Conservation (phyloP, 2,113 vertebrate genomes). For the Ceyx melanurus region DNA sequence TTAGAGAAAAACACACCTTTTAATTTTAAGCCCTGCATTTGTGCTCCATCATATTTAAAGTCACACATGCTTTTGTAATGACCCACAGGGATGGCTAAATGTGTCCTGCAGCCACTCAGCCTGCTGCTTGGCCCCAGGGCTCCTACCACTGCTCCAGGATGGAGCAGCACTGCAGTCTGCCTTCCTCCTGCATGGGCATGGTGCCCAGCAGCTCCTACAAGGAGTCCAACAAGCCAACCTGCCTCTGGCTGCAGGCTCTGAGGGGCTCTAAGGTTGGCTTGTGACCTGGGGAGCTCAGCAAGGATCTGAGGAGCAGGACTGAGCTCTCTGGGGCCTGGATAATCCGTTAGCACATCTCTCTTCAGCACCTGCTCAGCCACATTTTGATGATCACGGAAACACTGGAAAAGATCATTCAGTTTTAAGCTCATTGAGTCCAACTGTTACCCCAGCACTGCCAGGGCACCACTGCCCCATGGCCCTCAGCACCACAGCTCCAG, state of each 20-base stretch:
- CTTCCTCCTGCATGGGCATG: not conserved
- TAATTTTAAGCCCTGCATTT: not conserved
- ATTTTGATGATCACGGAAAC: not conserved
- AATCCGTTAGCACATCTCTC: not conserved
- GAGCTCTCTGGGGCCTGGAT: not conserved
- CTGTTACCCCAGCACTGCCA: not conserved
- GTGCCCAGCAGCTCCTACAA: not conserved
- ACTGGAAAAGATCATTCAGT: not conserved
- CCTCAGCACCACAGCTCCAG: not conserved
- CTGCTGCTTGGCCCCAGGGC: not conserved
- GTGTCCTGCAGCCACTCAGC: not conserved
- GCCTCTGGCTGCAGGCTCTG: not conserved
- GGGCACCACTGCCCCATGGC: not conserved
- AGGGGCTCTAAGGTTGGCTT: not conserved
- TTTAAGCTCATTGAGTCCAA: not conserved
- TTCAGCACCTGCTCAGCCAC: no score
- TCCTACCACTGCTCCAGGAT: not conserved
- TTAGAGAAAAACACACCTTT: not conserved
- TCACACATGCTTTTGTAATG: not conserved
- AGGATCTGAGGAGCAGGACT: not conserved
- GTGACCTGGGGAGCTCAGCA: not conserved
- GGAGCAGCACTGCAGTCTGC: not conserved
- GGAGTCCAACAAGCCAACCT: not conserved
- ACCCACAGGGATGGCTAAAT: not conserved
- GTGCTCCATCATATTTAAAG: not conserved